Evolutionary conservation across 2,888 invertebrate genomes (phyloP).

Genomic region (Rotaria magnacalcarata): DNA sequence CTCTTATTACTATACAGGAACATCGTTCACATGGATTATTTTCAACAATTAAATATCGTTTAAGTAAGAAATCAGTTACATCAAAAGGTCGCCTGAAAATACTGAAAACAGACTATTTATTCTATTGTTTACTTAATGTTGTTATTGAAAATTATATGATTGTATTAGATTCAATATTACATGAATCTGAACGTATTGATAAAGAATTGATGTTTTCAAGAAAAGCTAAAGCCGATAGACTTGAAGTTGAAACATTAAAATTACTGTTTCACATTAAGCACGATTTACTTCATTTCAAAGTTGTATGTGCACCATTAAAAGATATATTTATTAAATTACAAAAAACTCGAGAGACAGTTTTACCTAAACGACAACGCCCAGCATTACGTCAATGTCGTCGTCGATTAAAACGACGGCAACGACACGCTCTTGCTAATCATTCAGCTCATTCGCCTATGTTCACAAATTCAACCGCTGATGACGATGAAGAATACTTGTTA

Average conservation of each 20-base stretch:
- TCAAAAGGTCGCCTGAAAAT: background rate
- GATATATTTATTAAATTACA: conserved; percentile 3
- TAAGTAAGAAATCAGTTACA: background rate
- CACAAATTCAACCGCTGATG: background rate
- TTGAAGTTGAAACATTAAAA: background rate
- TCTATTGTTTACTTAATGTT: background rate
- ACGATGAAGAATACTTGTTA: background rate
- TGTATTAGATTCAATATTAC: conserved; percentile 8
- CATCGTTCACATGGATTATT: background rate
- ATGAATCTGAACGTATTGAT: background rate
- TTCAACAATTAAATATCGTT: conserved; percentile 12
- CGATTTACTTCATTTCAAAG: conserved; percentile 8
- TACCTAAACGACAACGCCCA: background rate
- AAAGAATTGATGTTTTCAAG: conserved; percentile 5
- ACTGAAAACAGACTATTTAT: background rate
- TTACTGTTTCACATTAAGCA: background rate
- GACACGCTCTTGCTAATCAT: background rate
- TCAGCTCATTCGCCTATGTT: background rate
- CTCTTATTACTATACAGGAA: background rate
- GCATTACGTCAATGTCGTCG: conserved; percentile 26
- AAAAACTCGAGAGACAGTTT: background rate
- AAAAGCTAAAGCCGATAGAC: background rate
- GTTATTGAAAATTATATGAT: background rate
- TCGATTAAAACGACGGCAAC: background rate
- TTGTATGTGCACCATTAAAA: background rate